Conservation (phyloP, 2,888 invertebrate species). For the Apodemia hepburni region DNA sequence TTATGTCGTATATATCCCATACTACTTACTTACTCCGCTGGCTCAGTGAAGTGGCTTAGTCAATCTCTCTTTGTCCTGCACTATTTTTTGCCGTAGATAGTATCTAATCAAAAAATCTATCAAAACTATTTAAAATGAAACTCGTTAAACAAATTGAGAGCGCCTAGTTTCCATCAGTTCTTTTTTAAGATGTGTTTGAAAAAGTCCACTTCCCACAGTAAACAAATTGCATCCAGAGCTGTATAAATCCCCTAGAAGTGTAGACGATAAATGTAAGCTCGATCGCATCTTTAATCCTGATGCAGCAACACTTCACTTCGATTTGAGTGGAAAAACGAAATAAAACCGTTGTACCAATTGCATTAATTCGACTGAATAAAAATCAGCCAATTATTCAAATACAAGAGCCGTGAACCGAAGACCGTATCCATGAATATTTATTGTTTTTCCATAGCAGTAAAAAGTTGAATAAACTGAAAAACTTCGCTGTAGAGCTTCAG, state of each 20-base stretch:
- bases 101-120: too few relatives aligned
- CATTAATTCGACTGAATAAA: slow-evolving; percentile 77
- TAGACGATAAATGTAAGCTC: slow-evolving; percentile 20
- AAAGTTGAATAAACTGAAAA: slow-evolving; percentile 27
- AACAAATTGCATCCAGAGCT: slow-evolving; percentile 20
- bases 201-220: slow-evolving; percentile 13
- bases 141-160: not conserved
- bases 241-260: slow-evolving; percentile 18
- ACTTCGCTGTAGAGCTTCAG: slow-evolving; percentile 15
- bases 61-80: too few relatives aligned
- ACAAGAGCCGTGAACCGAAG: slow-evolving; percentile 59
- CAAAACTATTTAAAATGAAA: not conserved
- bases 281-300: slow-evolving; percentile 21
- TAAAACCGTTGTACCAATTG: slow-evolving; percentile 66
- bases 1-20: too few relatives aligned
- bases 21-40: too few relatives aligned
- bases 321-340: slow-evolving; percentile 45
- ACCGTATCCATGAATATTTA: slow-evolving; percentile 74
- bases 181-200: not conserved
- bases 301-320: slow-evolving; percentile 27
- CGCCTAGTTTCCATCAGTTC: not conserved
- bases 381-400: slow-evolving; percentile 80
- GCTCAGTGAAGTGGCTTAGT: too few relatives aligned
- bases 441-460: slow-evolving; percentile 48
- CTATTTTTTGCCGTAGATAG: too few relatives aligned